phyloP scores from a whole-genome alignment of 1,140 invertebrate species.

The Sycophila sp. region DNA sequence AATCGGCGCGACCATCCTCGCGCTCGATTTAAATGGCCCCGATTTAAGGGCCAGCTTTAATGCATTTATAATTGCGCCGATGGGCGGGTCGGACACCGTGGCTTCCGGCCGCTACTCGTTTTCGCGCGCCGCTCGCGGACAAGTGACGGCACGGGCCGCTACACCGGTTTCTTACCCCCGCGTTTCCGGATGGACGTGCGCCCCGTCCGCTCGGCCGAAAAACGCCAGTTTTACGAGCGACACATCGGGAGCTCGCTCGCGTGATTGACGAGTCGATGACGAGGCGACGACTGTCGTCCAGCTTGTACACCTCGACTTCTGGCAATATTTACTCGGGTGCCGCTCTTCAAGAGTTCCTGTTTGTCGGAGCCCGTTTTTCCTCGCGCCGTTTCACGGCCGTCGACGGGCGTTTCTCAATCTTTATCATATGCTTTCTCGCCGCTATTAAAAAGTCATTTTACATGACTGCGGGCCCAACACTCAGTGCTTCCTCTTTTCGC shows the following conservation, averaged over 20 bases:
- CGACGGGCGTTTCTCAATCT: too few species aligned
- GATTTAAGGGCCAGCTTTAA: slow-evolving; percentile 54
- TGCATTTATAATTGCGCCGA: slow-evolving; percentile 64
- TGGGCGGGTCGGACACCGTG: slow-evolving; percentile 50
- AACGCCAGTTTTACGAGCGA: slow-evolving; percentile 10
- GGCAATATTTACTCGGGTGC: slow-evolving; percentile 21
- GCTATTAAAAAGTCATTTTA: too few species aligned
- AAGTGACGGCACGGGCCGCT: slow-evolving; percentile 54
- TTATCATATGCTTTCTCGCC: too few species aligned
- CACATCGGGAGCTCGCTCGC: not conserved
- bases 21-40: slow-evolving; percentile 54
- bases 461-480: too few species aligned
- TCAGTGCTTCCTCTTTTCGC: too few species aligned
- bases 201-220: not conserved
- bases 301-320: not conserved
- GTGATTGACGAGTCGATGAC: slow-evolving; percentile 30
- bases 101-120: not conserved
- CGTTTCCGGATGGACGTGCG: not conserved
- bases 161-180: slow-evolving; percentile 48
- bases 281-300: not conserved
- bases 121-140: not conserved
- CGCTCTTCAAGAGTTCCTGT: not conserved
- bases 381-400: too few species aligned
- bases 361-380: too few species aligned
- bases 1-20: not conserved